Percentiles rank a stretch among this genome's conserved stretches.
Conservation (phyloP, 2,113 vertebrate genomes). For the Prunella himalayana region DNA sequence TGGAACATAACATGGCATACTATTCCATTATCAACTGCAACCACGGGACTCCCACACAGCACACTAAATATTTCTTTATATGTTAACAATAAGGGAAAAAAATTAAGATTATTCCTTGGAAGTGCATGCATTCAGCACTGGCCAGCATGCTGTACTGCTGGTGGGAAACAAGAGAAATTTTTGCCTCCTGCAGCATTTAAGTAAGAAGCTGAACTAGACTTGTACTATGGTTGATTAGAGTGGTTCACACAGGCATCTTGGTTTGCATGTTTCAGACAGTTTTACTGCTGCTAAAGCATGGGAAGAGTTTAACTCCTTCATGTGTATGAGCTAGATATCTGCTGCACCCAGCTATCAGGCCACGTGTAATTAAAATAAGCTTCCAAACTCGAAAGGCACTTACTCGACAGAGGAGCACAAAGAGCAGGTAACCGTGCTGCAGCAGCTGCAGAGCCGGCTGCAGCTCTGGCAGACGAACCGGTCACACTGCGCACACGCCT, state of each 20-base stretch:
- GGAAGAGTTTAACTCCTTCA: not conserved
- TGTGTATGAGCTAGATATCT: accelerated
- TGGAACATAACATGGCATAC: not conserved
- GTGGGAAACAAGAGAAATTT: not conserved
- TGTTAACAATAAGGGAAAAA: not conserved
- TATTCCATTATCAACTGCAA: not conserved
- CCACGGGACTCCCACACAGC: not conserved
- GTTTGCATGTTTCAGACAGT: not conserved
- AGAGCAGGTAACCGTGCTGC: slow-evolving; percentile 44
- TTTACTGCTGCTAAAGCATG: not conserved
- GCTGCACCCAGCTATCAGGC: not conserved
- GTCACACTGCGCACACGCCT: slow-evolving; percentile 64
- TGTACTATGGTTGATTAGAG: not conserved
- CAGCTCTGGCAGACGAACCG: slow-evolving; percentile 66
- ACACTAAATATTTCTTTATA: not conserved
- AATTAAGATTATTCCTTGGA: not conserved
- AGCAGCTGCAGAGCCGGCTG: slow-evolving; percentile 66
- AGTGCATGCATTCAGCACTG: not conserved
- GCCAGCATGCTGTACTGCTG: not conserved
- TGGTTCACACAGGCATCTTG: not conserved
- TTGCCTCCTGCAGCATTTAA: not conserved
- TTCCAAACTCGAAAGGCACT: slow-evolving; percentile 28
- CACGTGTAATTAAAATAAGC: not conserved
- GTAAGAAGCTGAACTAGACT: not conserved
- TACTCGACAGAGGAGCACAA: slow-evolving; percentile 69